Conservation (phyloP, 2,797 vertebrate species). For the Picus viridis region DNA sequence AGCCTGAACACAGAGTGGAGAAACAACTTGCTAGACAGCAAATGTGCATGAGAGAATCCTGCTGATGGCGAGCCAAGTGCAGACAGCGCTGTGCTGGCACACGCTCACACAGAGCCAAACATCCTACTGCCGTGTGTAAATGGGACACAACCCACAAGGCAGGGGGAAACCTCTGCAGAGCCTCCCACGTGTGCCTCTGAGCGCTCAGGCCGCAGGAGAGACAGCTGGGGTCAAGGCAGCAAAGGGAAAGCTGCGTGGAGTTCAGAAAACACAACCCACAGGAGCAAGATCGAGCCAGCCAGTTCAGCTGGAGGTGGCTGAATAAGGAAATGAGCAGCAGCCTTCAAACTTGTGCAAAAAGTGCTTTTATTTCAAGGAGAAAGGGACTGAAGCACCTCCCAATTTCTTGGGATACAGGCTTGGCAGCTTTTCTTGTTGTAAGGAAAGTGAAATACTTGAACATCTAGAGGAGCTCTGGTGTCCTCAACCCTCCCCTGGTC, state of each 20-base stretch:
- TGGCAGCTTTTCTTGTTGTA: neutral
- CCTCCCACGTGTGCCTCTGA: neutral
- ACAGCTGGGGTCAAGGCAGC: neutral
- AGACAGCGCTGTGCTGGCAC: neutral
- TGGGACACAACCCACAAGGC: neutral
- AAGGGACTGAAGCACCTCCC: neutral
- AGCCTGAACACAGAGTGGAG: neutral
- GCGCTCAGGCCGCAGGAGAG: accelerated
- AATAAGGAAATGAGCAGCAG: neutral
- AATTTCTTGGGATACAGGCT: neutral
- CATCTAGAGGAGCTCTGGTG: neutral
- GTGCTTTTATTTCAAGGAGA: neutral
- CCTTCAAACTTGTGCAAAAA: neutral
- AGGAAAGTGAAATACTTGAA: neutral
- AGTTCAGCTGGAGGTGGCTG: neutral
- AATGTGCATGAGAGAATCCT: constrained; percentile 17
- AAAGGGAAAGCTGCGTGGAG: neutral
- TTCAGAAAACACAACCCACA: neutral
- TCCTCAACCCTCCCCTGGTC: neutral
- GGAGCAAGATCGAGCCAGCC: neutral
- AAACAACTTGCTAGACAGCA: constrained; percentile 21
- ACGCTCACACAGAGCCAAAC: neutral
- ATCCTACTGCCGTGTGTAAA: neutral
- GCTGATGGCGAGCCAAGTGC: accelerated
- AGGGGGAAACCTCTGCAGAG: neutral